Evolutionary conservation across 2,113 vertebrate genomes (phyloP).

Genomic region (Phylloscopus trochiloides): DNA sequence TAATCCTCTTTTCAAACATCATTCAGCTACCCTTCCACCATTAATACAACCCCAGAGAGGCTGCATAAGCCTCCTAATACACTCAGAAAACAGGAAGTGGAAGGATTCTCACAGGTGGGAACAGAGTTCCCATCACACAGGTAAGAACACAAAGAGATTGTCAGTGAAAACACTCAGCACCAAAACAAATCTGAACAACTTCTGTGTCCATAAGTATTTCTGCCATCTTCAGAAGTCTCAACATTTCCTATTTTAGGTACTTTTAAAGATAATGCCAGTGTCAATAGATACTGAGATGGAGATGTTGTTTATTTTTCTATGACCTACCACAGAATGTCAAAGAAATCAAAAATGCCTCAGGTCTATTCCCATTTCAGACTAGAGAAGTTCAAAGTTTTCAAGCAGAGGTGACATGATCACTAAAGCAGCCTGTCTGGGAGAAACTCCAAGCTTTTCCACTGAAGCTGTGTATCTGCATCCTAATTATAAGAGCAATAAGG

Average conservation of each 20-base stretch:
- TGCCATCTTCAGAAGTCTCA: background rate
- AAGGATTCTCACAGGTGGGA: background rate
- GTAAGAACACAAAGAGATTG: background rate
- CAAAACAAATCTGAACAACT: background rate
- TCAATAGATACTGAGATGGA: background rate
- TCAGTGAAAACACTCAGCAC: background rate
- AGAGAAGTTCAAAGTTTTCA: background rate
- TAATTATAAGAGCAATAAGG: background rate
- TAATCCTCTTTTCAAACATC: background rate
- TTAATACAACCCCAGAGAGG: background rate
- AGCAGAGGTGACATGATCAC: rapidly evolving
- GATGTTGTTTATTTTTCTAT: background rate
- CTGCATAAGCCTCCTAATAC: background rate
- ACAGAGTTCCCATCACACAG: background rate
- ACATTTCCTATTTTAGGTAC: background rate
- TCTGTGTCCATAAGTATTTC: background rate
- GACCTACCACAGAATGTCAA: background rate
- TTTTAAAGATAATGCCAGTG: background rate
- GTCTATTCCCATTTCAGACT: background rate
- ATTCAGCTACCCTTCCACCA: background rate
- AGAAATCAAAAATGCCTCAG: background rate
- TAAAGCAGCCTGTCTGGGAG: background rate
- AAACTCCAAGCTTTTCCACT: background rate
- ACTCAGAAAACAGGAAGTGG: background rate
- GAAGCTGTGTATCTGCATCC: background rate